Conservation (phyloP, 2,888 invertebrate genomes). For the Apamea monoglypha region DNA sequence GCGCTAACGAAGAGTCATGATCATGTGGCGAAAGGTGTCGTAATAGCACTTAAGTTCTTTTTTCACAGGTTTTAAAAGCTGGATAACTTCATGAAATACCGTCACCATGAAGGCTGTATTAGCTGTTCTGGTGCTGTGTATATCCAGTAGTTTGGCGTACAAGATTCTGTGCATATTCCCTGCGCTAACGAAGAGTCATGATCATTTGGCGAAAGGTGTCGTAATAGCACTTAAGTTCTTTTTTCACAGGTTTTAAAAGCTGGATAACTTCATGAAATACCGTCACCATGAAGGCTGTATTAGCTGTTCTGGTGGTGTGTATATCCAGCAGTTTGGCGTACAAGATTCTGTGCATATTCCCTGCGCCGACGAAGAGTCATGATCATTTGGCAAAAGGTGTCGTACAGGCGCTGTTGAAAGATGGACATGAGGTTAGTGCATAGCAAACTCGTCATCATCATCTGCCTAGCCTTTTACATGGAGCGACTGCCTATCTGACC, state of each 20-base stretch:
- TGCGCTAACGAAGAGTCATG: slow-evolving; percentile 77
- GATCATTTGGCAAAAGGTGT: slow-evolving; percentile 75
- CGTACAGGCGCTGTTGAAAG: slow-evolving; percentile 75
- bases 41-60: no score
- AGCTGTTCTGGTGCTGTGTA: slow-evolving; percentile 47
- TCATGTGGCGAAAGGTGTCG: slow-evolving; percentile 74
- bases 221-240: no score
- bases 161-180: slow-evolving; percentile 76
- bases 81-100: neutral
- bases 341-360: slow-evolving; percentile 76
- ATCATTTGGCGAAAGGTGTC: slow-evolving; percentile 74
- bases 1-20: slow-evolving; percentile 78
- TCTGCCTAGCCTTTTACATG: no score
- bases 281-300: slow-evolving; percentile 43
- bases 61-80: neutral
- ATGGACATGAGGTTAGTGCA: slow-evolving; percentile 77
- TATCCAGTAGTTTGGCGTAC: slow-evolving; percentile 66
- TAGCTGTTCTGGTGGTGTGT: slow-evolving; percentile 49
- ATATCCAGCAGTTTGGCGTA: slow-evolving; percentile 64
- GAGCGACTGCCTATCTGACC: no score
- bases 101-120: slow-evolving; percentile 45
- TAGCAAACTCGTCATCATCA: no score
- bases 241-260: no score
- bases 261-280: neutral
- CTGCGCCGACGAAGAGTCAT: slow-evolving; percentile 78